Evolutionary conservation across 1,140 invertebrate genomes (phyloP).

Genomic region (Aphaenogaster ashmeadi): DNA sequence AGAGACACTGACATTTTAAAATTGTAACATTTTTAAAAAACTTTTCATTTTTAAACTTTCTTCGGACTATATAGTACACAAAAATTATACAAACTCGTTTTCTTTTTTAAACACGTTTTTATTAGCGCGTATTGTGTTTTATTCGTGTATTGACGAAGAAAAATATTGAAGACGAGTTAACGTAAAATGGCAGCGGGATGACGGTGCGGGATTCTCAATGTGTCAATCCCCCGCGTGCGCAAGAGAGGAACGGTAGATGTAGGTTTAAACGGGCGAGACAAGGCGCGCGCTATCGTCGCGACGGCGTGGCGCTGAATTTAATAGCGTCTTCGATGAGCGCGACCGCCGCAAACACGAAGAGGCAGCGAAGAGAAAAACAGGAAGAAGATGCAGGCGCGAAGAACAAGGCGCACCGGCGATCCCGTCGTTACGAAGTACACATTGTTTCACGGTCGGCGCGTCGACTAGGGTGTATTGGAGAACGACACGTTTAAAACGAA

Average conservation of each 20-base stretch:
- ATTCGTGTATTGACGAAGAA: conserved; percentile 11
- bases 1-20: not conserved
- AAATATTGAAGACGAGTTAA: conserved; percentile 12
- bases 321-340: conserved; percentile 43
- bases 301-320: conserved; percentile 68
- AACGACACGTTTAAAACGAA: conserved; percentile 28
- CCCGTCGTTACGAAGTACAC: conserved; percentile 35
- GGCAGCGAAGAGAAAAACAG: conserved; percentile 30
- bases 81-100: conserved; percentile 38
- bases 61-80: not conserved
- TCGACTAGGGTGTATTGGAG: conserved; percentile 33
- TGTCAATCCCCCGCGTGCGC: not conserved
- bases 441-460: conserved; percentile 38
- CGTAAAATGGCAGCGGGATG: conserved; percentile 24
- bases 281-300: conserved; percentile 64
- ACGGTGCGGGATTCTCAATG: conserved; percentile 25
- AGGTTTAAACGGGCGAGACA: conserved; percentile 59
- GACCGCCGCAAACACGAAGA: conserved; percentile 22
- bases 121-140: not conserved
- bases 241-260: not conserved
- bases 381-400: conserved; percentile 52
- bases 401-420: conserved; percentile 41
- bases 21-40: not conserved
- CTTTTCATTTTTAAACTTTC: conserved; percentile 21
- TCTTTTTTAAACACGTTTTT: conserved; percentile 21